Conservation (phyloP, 2,888 invertebrate genomes). For the Melieria picta region DNA sequence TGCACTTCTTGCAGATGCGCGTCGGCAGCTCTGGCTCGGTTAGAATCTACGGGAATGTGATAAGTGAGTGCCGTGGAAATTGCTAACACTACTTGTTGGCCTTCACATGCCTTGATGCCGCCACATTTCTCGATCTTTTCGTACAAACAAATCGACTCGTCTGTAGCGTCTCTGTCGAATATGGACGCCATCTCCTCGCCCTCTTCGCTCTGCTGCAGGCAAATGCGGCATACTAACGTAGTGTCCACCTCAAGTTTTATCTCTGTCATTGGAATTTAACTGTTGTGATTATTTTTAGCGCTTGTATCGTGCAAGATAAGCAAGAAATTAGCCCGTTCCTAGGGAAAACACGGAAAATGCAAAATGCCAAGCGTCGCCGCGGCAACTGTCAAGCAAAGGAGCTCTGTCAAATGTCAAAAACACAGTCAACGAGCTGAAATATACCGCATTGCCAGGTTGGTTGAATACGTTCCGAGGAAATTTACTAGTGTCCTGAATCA, state of each 20-base stretch:
- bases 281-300: not conserved
- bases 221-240: constrained; percentile 55
- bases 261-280: constrained; percentile 15
- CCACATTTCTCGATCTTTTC: constrained; percentile 59
- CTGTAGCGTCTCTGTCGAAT: constrained; percentile 48
- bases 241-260: constrained; percentile 49
- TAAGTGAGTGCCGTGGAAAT: not conserved
- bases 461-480: too few species aligned
- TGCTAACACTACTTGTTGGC: not conserved
- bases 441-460: too few species aligned
- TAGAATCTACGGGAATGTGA: constrained; percentile 48
- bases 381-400: not conserved
- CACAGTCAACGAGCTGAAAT: not conserved
- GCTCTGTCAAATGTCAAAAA: constrained; percentile 22
- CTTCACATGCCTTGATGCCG: constrained; percentile 53
- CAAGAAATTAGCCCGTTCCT: too few species aligned
- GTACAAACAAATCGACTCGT: constrained; percentile 42
- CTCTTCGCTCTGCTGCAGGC: constrained; percentile 51
- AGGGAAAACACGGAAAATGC: not conserved
- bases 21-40: constrained; percentile 55
- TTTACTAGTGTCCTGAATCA: too few species aligned
- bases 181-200: constrained; percentile 56
- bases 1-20: constrained; percentile 53
- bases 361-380: not conserved
- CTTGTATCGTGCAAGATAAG: too few species aligned